Conservation (phyloP, 2,797 vertebrate genomes). For the Ibycter americanus region DNA sequence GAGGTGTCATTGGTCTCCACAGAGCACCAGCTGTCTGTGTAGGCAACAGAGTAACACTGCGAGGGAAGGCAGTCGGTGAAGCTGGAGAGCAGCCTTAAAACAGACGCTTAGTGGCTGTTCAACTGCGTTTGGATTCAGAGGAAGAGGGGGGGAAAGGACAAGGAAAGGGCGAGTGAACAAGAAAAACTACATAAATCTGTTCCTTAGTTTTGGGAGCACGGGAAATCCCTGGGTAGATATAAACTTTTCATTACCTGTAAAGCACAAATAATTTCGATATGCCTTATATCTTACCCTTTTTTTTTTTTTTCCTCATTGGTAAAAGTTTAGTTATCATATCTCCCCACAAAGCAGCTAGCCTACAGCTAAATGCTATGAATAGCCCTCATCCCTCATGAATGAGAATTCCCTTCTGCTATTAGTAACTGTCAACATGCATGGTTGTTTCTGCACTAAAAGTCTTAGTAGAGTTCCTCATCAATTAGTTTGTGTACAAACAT, state of each 20-base stretch:
- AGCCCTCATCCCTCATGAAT: conserved; percentile 34
- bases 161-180: not conserved
- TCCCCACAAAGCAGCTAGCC: not conserved
- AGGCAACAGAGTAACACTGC: not conserved
- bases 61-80: not conserved
- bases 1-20: not conserved
- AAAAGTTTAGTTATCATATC: not conserved
- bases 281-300: not conserved
- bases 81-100: not conserved
- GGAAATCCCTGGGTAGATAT: not conserved
- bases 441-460: conserved; percentile 53
- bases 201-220: not conserved
- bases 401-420: conserved; percentile 65
- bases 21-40: not conserved
- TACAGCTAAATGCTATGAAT: conserved; percentile 22
- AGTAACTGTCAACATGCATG: conserved; percentile 63
- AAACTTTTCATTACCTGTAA: not conserved
- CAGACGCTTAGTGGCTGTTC: not conserved
- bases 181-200: not conserved
- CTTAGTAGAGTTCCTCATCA: conserved; percentile 60
- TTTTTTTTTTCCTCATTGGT: not conserved
- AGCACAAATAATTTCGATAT: not conserved
- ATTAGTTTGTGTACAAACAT: conserved; percentile 68
- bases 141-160: not conserved
- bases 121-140: not conserved